phyloP scores from a whole-genome alignment of 2,797 vertebrate genomes.

The Bryconaethiops microstoma region DNA sequence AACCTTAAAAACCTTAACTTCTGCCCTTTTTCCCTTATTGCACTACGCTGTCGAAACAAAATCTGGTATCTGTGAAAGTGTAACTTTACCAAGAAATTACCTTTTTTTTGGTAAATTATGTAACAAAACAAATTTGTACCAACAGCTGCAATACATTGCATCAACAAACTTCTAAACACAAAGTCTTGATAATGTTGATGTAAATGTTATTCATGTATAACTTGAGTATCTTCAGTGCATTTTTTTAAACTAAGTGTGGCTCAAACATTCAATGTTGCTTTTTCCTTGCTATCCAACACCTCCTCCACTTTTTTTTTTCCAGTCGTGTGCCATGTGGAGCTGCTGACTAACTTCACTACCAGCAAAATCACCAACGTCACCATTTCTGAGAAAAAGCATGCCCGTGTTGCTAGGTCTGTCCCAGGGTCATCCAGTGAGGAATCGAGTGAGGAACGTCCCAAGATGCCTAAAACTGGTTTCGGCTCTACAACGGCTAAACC shows the following conservation, averaged over 20 bases:
- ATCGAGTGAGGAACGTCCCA: not conserved
- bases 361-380: slow-evolving; percentile 31
- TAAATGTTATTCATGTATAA: not conserved
- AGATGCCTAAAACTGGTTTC: not conserved
- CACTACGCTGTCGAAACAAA: too few relatives aligned
- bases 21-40: too few relatives aligned
- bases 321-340: slow-evolving; percentile 65
- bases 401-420: not conserved
- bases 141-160: too few relatives aligned
- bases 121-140: too few relatives aligned
- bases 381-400: not conserved
- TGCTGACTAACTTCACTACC: slow-evolving; percentile 61
- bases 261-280: not conserved
- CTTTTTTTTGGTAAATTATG: too few relatives aligned
- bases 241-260: not conserved
- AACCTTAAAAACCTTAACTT: too few relatives aligned
- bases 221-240: not conserved
- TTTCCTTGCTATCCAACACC: not conserved
- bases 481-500: not conserved
- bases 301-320: not conserved
- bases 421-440: not conserved
- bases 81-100: too few relatives aligned
- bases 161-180: too few relatives aligned
- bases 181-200: too few relatives aligned
- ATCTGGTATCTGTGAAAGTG: too few relatives aligned